Base-by-base conservation (phyloP, 53 echinoderm and acorn worm genomes). In the Luidia sarsii region DNA sequence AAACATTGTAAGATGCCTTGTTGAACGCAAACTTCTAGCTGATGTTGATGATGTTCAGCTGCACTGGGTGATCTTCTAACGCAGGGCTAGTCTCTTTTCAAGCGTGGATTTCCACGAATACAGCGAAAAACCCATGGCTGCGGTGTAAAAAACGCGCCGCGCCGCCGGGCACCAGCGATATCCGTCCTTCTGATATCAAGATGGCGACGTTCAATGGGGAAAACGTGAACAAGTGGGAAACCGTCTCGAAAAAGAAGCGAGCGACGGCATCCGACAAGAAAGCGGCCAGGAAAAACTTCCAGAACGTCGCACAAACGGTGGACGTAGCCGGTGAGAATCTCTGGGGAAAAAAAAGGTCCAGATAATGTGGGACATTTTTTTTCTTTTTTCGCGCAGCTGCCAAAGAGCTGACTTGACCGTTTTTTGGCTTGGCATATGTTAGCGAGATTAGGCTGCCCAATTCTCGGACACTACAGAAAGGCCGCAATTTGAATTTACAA, bases 241-340 rank as follows among this genome's bases (percentile, higher is more conserved):
- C 94, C 4, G 94, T 94, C 16, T 83, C 89, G 9, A 85, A 91
- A 68, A 94, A 94, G 80, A 94, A 94, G 82, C 91, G 89, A 59
- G 89, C 94, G n/a, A 82, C 94, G 2, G 57, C 71, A 6, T 88
- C 91, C 36, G 94, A 94, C 69, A 94, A 94, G 83, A 94, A 91
- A 59, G 94, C 94, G 7, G 94, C 91, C 2, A 82, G 88, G 21
- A 94, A 69, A 71, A 89, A 81, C 32, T 74, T 94, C 19, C 51
- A 57, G 19, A 82, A 91, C 50, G 71, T 70, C 55, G 88, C 86
- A 3, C 81, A 77, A 5, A 82, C 65, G 32, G 51, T 91, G 30
- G 94, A 94, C 36, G 59, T 66, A 15, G 79, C 82, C 27, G 37
- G 94, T 94, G 79, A 89, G 91, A 72, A 61, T 35, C 37, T 39